Percentiles rank a stretch among this genome's conserved stretches.
Conservation (phyloP, 2,888 invertebrate genomes). For the Kuschelorhynchus macadamiae region DNA sequence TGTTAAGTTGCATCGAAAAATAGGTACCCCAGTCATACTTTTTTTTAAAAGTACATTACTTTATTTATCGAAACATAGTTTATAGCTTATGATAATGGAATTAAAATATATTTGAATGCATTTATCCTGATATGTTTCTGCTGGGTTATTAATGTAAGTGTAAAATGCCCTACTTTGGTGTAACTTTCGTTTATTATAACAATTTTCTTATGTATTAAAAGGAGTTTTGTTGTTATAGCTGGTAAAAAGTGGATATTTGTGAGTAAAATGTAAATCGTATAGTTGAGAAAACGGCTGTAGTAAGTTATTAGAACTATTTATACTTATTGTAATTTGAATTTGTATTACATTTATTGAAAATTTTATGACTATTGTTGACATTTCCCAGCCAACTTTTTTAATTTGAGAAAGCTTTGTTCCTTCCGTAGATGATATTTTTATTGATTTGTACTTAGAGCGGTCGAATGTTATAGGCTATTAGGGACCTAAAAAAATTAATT, state of each 20-base stretch:
- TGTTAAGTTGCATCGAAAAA: too few relatives aligned
- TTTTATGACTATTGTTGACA: slow-evolving; percentile 27
- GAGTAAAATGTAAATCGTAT: slow-evolving; percentile 1
- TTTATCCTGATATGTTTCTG: too few relatives aligned
- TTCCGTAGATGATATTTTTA: slow-evolving; percentile 1
- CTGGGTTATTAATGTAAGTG: too few relatives aligned
- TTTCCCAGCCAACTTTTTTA: slow-evolving; percentile 6
- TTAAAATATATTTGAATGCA: too few relatives aligned
- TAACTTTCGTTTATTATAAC: too few relatives aligned
- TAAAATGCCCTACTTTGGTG: too few relatives aligned
- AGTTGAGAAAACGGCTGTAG: slow-evolving; percentile 18
- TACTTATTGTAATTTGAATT: slow-evolving; percentile 30
- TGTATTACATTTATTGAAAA: slow-evolving; percentile 23
- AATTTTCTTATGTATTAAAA: too few relatives aligned
- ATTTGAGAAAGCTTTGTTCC: not conserved
- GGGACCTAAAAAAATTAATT: not conserved
- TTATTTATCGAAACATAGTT: too few relatives aligned
- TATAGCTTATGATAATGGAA: too few relatives aligned
- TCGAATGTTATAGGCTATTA: not conserved
- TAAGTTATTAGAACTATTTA: slow-evolving; percentile 20
- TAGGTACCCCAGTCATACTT: too few relatives aligned
- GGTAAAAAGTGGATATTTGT: not conserved
- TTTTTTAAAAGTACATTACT: too few relatives aligned
- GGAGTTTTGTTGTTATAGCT: too few relatives aligned
- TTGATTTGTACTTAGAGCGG: not conserved